phyloP scores from a whole-genome alignment of 2,113 vertebrate genomes.

The Ellobius talpinus region DNA sequence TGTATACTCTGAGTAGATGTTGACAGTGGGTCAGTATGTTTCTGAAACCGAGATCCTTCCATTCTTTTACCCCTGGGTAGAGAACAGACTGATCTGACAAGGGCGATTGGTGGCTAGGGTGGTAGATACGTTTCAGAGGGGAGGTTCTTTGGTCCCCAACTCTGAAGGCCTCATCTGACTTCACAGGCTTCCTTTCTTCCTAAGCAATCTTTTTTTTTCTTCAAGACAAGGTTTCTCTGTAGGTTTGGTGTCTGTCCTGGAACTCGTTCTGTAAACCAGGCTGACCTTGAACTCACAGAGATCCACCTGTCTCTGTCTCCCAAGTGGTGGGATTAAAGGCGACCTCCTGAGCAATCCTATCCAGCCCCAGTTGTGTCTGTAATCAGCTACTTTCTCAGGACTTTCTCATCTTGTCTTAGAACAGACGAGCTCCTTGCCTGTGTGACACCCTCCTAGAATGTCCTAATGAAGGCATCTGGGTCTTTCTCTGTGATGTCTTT shows the following conservation, averaged over 20 bases:
- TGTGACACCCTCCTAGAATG: neutral
- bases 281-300: too few species aligned
- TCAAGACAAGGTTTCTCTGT: too few species aligned
- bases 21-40: neutral
- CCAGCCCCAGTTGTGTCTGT: neutral
- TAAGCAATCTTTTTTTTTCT: too few species aligned
- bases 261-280: too few species aligned
- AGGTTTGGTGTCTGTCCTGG: too few species aligned
- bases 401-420: constrained; percentile 43
- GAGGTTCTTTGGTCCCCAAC: constrained; percentile 14
- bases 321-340: too few species aligned
- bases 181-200: constrained; percentile 4
- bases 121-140: neutral
- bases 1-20: neutral
- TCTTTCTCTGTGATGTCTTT: constrained; percentile 10
- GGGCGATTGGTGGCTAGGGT: neutral
- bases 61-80: neutral
- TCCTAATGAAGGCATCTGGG: neutral
- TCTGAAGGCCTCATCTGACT: constrained; percentile 8
- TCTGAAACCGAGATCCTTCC: neutral
- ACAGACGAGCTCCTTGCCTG: neutral
- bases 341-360: neutral
- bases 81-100: neutral
- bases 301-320: too few species aligned
- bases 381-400: neutral